Percentiles rank a stretch among this genome's conserved stretches.
phyloP scores from a whole-genome alignment of 2,113 vertebrate genomes.

The Phylloscopus trochiloides region DNA sequence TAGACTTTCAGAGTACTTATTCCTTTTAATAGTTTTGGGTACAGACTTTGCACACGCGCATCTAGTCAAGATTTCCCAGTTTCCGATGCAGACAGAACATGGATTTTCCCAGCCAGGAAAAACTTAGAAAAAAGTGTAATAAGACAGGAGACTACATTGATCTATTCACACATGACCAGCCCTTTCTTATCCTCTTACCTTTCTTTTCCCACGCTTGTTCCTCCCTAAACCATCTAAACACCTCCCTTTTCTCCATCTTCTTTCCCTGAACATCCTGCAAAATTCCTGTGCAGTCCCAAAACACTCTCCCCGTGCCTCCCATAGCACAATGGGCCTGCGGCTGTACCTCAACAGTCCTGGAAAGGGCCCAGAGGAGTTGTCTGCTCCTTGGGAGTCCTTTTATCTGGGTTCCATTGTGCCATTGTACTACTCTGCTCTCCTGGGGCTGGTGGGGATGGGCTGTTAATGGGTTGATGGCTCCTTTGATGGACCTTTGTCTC shows the following conservation, averaged over 20 bases:
- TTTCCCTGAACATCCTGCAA: neutral
- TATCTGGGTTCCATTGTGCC: neutral
- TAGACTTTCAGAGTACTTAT: neutral
- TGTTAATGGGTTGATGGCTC: neutral
- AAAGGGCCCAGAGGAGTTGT: neutral
- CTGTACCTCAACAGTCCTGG: neutral
- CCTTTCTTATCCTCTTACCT: neutral
- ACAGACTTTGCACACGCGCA: neutral
- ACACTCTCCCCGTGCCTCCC: neutral
- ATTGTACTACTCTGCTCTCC: neutral
- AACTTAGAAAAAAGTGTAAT: neutral
- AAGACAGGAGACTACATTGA: neutral
- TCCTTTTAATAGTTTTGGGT: neutral
- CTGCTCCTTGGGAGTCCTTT: neutral
- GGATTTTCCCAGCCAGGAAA: neutral
- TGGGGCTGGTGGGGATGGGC: neutral
- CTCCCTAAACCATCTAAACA: neutral
- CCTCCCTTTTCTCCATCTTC: neutral
- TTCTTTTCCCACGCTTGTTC: neutral
- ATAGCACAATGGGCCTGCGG: neutral
- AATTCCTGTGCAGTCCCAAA: neutral
- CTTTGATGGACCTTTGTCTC: neutral
- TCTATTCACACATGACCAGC: neutral
- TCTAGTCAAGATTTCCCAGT: neutral
- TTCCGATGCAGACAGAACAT: neutral